These are phyloP conservation scores for Megaustenia siamemsis DNA, from an alignment of 2,888 invertebrate genomes.

Conservation along the genomic window DNA sequence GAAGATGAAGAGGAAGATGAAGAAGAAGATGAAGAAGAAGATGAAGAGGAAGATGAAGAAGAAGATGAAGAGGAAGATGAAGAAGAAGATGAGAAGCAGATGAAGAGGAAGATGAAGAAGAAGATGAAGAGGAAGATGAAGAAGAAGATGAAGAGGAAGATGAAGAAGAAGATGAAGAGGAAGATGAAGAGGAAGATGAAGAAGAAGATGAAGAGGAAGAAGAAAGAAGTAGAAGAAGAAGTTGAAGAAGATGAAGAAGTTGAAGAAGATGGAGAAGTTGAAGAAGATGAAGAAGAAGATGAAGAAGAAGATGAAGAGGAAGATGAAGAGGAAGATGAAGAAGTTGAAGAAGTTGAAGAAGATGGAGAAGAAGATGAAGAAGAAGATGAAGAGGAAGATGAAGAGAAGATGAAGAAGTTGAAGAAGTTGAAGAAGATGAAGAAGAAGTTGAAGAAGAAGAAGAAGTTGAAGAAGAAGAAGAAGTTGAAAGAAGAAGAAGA, in stretches of 20 bases:
- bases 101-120: conserved; percentile 15
- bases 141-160: no score
- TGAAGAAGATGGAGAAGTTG: no score
- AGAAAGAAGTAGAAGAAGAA: neutral
- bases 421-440: conserved; percentile 9
- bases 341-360: conserved; percentile 18
- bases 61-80: neutral
- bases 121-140: conserved; percentile 33
- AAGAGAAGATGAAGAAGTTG: neutral
- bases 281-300: neutral
- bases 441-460: conserved; percentile 16
- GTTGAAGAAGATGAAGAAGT: neutral
- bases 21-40: neutral
- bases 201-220: neutral
- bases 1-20: neutral
- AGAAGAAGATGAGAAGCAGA: neutral
- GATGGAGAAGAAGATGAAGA: conserved; percentile 35
- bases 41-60: neutral
- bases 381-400: no score
- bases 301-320: neutral
- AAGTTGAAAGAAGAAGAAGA: neutral
- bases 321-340: neutral
- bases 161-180: conserved; percentile 17
- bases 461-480: conserved; percentile 11
- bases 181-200: neutral